These are phyloP conservation scores for Luperina testacea DNA, from an alignment of 2,888 invertebrate genomes.

Conservation along the genomic window DNA sequence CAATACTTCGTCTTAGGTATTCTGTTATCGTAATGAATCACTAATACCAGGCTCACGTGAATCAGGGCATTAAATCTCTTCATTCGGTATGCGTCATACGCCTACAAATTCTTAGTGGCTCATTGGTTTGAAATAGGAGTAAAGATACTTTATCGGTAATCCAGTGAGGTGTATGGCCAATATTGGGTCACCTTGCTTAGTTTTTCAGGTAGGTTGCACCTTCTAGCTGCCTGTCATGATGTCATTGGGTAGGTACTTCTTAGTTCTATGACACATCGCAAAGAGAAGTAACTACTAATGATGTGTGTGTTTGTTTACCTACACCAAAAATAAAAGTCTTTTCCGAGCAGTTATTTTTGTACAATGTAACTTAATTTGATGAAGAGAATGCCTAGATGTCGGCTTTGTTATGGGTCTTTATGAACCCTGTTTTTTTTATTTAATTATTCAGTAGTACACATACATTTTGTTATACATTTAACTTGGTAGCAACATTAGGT, in stretches of 20 bases:
- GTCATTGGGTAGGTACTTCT: neutral
- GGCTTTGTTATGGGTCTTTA: neutral
- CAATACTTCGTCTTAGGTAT: conserved; percentile 33
- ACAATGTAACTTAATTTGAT: neutral
- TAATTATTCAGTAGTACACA: too few relatives aligned
- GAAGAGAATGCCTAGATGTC: neutral
- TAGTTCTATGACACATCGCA: conserved; percentile 6
- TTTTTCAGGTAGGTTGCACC: neutral
- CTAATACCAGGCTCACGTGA: conserved; percentile 39
- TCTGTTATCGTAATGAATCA: conserved; percentile 64
- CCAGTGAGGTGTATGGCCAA: conserved; percentile 23
- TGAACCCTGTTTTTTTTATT: neutral
- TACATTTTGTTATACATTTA: too few relatives aligned
- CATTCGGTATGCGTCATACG: conserved; percentile 48
- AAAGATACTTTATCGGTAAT: conserved; percentile 25
- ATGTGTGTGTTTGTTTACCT: neutral
- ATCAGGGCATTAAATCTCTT: conserved; percentile 48
- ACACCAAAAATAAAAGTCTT: neutral
- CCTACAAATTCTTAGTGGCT: conserved; percentile 35
- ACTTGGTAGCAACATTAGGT: too few relatives aligned
- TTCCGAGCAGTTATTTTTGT: neutral
- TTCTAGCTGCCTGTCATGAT: neutral
- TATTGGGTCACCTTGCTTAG: conserved; percentile 12
- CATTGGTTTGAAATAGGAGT: conserved; percentile 35
- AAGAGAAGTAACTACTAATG: neutral